These are phyloP conservation scores for Mimachlamys varia DNA, from an alignment of 2,888 invertebrate species.

Conservation along the genomic window DNA sequence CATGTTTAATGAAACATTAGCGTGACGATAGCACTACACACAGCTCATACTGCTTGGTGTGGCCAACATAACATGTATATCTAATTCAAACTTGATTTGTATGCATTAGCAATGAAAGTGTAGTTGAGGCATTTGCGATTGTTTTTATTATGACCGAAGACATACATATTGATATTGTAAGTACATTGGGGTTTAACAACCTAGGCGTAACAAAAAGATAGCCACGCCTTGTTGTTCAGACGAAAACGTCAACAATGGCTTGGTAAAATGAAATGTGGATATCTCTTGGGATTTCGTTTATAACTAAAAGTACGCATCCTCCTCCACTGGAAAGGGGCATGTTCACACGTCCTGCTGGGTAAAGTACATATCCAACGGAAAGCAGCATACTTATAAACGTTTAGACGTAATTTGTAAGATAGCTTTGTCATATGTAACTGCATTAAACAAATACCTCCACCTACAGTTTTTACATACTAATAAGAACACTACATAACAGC, in stretches of 20 bases:
- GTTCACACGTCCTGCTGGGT: not conserved
- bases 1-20: slow-evolving; percentile 21
- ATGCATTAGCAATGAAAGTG: not conserved
- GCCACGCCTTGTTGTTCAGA: not conserved
- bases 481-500: too few relatives aligned
- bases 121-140: not conserved
- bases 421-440: too few relatives aligned
- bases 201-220: not conserved
- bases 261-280: not conserved
- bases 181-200: not conserved
- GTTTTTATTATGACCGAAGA: not conserved
- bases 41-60: not conserved
- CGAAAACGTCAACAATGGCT: not conserved
- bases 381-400: too few relatives aligned
- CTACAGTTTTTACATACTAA: too few relatives aligned
- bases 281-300: not conserved
- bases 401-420: too few relatives aligned
- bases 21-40: not conserved
- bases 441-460: too few relatives aligned
- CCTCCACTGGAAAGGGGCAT: not conserved
- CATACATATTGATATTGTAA: not conserved
- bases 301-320: not conserved
- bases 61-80: not conserved
- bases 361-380: not conserved
- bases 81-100: not conserved